Conservation (phyloP, 2,888 invertebrate species). For the Ypsolopha scabrella region DNA sequence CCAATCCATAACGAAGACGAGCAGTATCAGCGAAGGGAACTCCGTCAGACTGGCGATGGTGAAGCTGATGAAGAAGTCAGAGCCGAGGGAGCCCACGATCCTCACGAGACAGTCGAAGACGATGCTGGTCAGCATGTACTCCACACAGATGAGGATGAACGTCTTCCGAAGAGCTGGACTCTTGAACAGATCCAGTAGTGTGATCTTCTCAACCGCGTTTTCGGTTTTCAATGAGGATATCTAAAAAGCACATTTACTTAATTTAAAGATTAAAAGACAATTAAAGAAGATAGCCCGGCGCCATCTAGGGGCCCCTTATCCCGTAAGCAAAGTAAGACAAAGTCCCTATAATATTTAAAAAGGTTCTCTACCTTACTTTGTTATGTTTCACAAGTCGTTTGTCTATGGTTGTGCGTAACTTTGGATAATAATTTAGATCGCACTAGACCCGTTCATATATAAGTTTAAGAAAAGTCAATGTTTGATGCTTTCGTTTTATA, state of each 20-base stretch:
- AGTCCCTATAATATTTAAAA: too few relatives aligned
- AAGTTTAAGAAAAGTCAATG: too few relatives aligned
- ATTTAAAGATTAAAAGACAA: too few relatives aligned
- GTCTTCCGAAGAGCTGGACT: not conserved
- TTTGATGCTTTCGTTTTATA: too few relatives aligned
- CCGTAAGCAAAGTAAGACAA: too few relatives aligned
- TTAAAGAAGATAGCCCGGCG: too few relatives aligned
- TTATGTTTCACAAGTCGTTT: too few relatives aligned
- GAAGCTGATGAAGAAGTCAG: not conserved
- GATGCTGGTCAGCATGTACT: not conserved
- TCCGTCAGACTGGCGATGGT: not conserved
- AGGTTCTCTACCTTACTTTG: too few relatives aligned
- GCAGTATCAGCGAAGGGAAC: not conserved
- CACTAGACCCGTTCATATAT: too few relatives aligned
- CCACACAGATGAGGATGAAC: not conserved
- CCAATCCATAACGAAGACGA: not conserved
- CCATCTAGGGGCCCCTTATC: too few relatives aligned
- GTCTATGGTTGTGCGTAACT: too few relatives aligned
- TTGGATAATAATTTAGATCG: too few relatives aligned
- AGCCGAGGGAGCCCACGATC: not conserved
- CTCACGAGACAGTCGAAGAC: not conserved
- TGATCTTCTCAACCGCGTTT: not conserved
- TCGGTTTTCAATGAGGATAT: not conserved
- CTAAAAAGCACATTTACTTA: not conserved
- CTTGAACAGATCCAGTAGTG: not conserved